phyloP scores from a whole-genome alignment of 2,797 vertebrate species.

The Sebastes cheni region DNA sequence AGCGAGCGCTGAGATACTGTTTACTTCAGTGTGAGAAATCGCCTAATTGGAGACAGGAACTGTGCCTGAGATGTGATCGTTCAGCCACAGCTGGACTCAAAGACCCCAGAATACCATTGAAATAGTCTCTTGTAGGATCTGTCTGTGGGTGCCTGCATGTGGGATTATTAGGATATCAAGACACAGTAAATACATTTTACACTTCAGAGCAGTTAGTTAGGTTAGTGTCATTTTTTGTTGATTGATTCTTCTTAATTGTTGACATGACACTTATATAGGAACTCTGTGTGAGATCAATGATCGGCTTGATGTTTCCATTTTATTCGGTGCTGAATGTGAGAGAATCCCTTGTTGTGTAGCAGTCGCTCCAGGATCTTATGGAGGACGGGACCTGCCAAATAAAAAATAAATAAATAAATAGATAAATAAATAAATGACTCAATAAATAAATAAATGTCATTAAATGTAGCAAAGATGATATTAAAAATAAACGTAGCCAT shows the following conservation, averaged over 20 bases:
- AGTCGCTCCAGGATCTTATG: background rate
- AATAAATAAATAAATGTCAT: too few relatives aligned
- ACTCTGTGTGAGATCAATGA: background rate
- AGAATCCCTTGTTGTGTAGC: background rate
- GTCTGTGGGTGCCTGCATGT: background rate
- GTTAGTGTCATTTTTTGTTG: background rate
- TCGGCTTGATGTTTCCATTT: background rate
- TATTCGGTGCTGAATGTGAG: background rate
- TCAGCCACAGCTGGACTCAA: constrained; percentile 7
- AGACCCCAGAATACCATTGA: background rate
- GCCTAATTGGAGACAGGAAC: constrained; percentile 21
- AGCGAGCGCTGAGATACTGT: background rate
- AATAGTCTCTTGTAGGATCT: background rate
- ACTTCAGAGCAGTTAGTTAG: background rate
- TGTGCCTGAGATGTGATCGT: constrained; percentile 4
- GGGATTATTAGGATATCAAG: background rate
- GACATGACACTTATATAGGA: background rate
- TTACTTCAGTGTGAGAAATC: constrained; percentile 21
- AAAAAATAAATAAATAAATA: too few relatives aligned
- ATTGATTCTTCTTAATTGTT: background rate
- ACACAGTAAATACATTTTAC: background rate
- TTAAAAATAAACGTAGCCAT: too few relatives aligned
- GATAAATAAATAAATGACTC: too few relatives aligned
- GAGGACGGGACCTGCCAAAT: too few relatives aligned
- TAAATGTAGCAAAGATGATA: too few relatives aligned